phyloP scores from a whole-genome alignment of 2,888 invertebrate genomes.

The Schrankia costaestrigalis region DNA sequence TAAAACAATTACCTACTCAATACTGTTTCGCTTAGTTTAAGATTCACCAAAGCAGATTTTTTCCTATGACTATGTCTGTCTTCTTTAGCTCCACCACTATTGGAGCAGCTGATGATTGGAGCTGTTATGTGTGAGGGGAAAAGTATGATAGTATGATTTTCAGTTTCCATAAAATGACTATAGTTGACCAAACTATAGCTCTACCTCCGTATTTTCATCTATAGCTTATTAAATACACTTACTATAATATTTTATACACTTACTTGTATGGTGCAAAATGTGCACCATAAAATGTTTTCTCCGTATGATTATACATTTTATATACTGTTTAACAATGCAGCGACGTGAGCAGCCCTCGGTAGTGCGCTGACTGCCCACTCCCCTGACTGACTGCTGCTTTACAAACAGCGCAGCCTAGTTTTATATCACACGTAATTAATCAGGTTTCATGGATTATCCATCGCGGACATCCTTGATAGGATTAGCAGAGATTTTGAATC shows the following conservation, averaged over 20 bases:
- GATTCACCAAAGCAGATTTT: no score
- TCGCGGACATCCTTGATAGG: slow-evolving; percentile 62
- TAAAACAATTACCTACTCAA: no score
- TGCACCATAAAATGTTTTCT: slow-evolving; percentile 55
- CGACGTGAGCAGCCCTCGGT: slow-evolving; percentile 73
- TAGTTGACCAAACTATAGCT: no score
- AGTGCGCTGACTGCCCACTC: slow-evolving; percentile 58
- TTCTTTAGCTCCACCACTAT: no score
- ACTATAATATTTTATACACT: slow-evolving; percentile 11
- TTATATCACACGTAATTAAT: slow-evolving; percentile 65
- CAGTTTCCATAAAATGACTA: no score
- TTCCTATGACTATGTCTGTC: no score
- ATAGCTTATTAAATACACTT: no score
- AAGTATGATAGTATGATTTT: no score
- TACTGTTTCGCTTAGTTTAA: no score
- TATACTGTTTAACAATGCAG: slow-evolving; percentile 17
- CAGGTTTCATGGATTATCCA: slow-evolving; percentile 67
- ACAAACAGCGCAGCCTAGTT: slow-evolving; percentile 30
- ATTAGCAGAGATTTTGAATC: slow-evolving; percentile 69
- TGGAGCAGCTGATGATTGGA: no score
- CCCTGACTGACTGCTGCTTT: slow-evolving; percentile 73
- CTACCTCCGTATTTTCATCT: no score
- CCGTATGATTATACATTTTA: slow-evolving; percentile 64
- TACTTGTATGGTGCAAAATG: slow-evolving; percentile 71
- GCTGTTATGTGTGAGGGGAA: no score